Evolutionary conservation across 64 coral and sea anemone species (phyloP).

Genomic region (Cladopsammia gracilis): DNA sequence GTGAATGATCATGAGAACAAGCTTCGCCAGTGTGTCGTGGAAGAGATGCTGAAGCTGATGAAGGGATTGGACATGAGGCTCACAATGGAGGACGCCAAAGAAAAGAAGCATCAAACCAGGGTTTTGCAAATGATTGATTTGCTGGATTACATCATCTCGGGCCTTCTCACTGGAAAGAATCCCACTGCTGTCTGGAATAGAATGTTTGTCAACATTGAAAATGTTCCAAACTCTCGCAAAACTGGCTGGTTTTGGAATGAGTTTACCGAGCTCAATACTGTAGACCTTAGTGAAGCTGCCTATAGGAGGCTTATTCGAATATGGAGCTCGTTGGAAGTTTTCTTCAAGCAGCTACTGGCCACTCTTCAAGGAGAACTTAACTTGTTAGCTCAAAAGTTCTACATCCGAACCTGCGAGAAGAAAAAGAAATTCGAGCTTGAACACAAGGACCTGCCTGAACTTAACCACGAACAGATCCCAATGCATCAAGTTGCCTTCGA

Average conservation of each 20-base stretch:
- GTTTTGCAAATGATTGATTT: slow-evolving; percentile 26
- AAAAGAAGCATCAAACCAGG: slow-evolving; percentile 1
- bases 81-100: background rate
- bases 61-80: background rate
- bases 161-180: background rate
- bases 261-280: slow-evolving; percentile 17
- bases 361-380: slow-evolving; percentile 14
- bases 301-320: background rate
- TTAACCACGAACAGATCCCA: background rate
- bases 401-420: slow-evolving; percentile 30
- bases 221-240: background rate
- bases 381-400: slow-evolving; percentile 33
- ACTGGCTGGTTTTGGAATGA: background rate
- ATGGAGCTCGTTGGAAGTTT: background rate
- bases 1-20: background rate
- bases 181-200: slow-evolving; percentile 14
- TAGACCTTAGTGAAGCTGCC: slow-evolving; percentile 22
- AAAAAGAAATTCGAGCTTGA: slow-evolving; percentile 40
- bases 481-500: background rate
- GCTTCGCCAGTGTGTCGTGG: slow-evolving; percentile 11
- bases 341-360: background rate
- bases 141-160: slow-evolving; percentile 4
- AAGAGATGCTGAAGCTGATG: slow-evolving; percentile 17
- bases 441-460: background rate
- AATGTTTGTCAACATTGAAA: slow-evolving; percentile 41